A percentile compares a stretch with the other conserved stretches of the same genome.
Evolutionary conservation across 1,140 invertebrate genomes (phyloP).

Genomic region (Linepithema humile): DNA sequence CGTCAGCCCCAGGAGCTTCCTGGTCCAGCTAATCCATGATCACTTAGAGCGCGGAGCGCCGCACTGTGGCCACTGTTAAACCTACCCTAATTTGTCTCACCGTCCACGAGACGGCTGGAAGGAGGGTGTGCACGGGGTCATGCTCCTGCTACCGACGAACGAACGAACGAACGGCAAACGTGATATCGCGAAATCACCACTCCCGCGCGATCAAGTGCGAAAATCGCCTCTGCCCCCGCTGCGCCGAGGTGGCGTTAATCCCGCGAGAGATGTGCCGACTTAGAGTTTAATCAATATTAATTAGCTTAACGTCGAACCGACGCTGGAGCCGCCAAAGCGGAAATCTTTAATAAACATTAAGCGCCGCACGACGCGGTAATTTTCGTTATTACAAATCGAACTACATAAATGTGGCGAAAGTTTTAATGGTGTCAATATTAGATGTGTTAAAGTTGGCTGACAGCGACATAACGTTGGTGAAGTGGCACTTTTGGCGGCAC

Average conservation of each 20-base stretch:
- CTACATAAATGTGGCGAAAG: background rate
- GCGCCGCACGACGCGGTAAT: too few relatives aligned
- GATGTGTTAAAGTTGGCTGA: background rate
- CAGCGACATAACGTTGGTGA: background rate
- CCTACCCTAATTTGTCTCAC: conserved; percentile 72
- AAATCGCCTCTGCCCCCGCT: conserved; percentile 5
- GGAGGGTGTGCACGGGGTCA: conserved; percentile 15
- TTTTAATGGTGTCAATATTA: conserved; percentile 7
- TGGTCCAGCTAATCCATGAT: conserved; percentile 72
- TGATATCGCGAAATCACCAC: background rate
- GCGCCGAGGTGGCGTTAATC: background rate
- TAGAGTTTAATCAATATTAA: conserved; percentile 48
- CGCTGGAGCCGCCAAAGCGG: background rate
- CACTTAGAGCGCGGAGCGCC: conserved; percentile 68
- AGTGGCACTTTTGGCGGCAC: conserved; percentile 8
- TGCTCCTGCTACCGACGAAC: conserved; percentile 5
- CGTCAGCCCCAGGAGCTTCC: conserved; percentile 26
- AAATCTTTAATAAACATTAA: conserved; percentile 44
- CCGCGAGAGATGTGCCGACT: conserved; percentile 21
- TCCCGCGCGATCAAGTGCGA: background rate
- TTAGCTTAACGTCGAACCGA: background rate
- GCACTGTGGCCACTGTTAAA: conserved; percentile 73
- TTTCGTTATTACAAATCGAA: background rate
- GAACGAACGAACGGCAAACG: background rate
- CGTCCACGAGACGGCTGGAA: too few relatives aligned